Percentiles rank a stretch among this genome's conserved stretches.
These are phyloP conservation scores for Bellardia bayeri DNA, from an alignment of 2,888 invertebrate species.

Conservation along the genomic window DNA sequence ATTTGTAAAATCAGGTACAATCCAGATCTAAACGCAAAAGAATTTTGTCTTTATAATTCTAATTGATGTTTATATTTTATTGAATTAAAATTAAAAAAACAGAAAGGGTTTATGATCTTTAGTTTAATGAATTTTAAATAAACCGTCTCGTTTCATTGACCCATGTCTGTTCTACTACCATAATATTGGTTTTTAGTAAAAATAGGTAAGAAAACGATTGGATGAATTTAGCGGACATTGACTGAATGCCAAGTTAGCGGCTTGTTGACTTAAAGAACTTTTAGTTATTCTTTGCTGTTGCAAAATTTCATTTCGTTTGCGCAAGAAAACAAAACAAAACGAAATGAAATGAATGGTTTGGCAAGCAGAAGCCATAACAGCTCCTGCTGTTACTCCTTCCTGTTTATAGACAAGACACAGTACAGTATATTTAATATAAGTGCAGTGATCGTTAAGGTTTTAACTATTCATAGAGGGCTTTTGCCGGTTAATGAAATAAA, in stretches of 20 bases:
- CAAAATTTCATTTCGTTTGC: constrained; percentile 5
- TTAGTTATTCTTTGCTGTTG: constrained; percentile 28
- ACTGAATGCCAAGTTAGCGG: constrained; percentile 72
- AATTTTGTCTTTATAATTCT: too few relatives aligned
- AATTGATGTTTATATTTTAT: too few relatives aligned
- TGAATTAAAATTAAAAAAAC: too few relatives aligned
- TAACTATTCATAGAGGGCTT: constrained; percentile 65
- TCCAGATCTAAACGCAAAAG: too few relatives aligned
- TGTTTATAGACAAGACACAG: constrained; percentile 53
- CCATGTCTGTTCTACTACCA: neutral
- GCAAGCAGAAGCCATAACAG: constrained; percentile 71
- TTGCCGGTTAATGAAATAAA: constrained; percentile 53
- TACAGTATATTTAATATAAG: constrained; percentile 50
- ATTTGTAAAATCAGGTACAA: too few relatives aligned
- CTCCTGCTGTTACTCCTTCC: constrained; percentile 76
- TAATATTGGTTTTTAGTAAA: constrained; percentile 59
- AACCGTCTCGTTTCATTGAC: neutral
- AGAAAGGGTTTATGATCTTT: neutral
- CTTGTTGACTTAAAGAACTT: constrained; percentile 66
- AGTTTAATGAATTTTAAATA: neutral
- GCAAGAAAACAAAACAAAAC: constrained; percentile 57
- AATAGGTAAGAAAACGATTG: constrained; percentile 59
- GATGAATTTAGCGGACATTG: constrained; percentile 71
- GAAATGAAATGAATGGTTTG: constrained; percentile 43
- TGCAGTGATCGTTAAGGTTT: constrained; percentile 66